Conservation (phyloP, 2,113 vertebrate species). For the Nibea albiflora region DNA sequence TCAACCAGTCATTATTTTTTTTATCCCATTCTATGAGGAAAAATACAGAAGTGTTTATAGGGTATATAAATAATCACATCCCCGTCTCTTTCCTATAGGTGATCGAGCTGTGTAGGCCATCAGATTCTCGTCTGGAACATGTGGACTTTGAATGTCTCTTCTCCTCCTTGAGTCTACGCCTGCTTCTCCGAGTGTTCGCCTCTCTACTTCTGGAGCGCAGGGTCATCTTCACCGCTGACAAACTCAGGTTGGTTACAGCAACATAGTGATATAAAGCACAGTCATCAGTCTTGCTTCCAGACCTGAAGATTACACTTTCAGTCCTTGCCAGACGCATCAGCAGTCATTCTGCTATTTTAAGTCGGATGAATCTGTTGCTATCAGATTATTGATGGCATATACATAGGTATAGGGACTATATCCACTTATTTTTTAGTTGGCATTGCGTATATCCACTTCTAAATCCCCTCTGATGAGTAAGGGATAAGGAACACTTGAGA, state of each 20-base stretch:
- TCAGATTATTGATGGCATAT: neutral
- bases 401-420: too few species aligned
- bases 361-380: constrained; percentile 42
- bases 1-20: neutral
- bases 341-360: neutral
- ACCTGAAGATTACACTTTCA: neutral
- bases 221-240: constrained; percentile 97
- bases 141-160: constrained; percentile 97
- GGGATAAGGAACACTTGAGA: too few species aligned
- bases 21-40: neutral
- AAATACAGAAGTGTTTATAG: neutral
- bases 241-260: constrained; percentile 90
- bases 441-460: too few species aligned
- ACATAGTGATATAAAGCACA: neutral
- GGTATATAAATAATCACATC: neutral
- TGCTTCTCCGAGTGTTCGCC: constrained; percentile 94
- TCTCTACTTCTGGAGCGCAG: constrained; percentile 95
- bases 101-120: constrained; percentile 92
- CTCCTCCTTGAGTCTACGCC: constrained; percentile 91
- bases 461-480: too few species aligned
- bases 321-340: neutral
- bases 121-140: constrained; percentile 95
- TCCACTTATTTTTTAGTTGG: too few species aligned
- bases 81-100: constrained; percentile 80
- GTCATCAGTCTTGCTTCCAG: neutral